Base-by-base conservation (phyloP, 2,113 vertebrate genomes). In the Platycercus adscitus region DNA sequence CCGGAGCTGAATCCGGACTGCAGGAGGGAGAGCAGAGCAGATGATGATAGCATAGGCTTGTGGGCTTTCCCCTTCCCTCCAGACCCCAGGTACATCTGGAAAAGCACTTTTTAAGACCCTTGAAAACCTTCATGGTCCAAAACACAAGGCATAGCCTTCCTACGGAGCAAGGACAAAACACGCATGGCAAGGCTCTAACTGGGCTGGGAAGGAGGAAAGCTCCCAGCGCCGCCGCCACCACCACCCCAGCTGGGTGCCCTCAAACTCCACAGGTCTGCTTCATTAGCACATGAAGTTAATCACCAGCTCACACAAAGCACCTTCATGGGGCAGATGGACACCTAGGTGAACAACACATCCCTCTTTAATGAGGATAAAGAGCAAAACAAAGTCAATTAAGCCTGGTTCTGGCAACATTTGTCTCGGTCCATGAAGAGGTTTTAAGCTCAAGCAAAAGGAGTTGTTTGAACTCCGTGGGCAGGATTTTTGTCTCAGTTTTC, bases 371-470 rank as follows among this genome's bases (percentile, higher is more conserved):
- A 87, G 81, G 44, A 39, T 82, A 50, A 55, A 66, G 83, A 91
- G 72, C 84, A 88, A 94, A 91, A 87, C 1, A 25, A 70, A 93
- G 76, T 89, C 73, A 85, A 79, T 85, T 88, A 95, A 88, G 72
- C 78, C 81, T 80, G 39, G n/a, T 46, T 83, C 64, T 49, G 72
- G 43, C 41, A 26, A 39, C 53, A 46, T 91, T 85, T 73, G 58
- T 84, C 86, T 72, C 41, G 71, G 70, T 68, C 71, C 58, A 53
- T 43, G 76, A 72, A 82, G 72, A 85, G n/a, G 46, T 43, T 39
- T 13, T 39, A 81, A 91, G 86, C 81, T 89, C 68, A 89, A 69
- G 43, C 63, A 66, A 78, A 77, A 93, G 61, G 81, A 79, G 64
- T 58, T 65, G 87, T 69, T 91, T 81, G 86, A 81, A 82, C 81